Evolutionary conservation across 2,797 vertebrate genomes (phyloP).

Genomic region (Enteromius thamalakanensis): DNA sequence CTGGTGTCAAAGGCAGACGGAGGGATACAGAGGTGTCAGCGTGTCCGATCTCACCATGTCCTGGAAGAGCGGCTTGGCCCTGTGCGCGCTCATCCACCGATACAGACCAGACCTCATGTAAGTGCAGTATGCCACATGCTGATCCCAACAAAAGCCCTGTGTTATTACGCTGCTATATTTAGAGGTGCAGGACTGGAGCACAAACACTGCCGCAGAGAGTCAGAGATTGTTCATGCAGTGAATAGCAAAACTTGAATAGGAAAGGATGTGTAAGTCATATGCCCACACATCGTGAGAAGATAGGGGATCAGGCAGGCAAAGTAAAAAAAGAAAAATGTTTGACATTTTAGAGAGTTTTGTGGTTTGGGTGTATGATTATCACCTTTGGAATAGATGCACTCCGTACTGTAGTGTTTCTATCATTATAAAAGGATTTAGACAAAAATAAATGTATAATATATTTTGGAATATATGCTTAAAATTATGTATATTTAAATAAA

Average conservation of each 20-base stretch:
- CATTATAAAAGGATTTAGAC: background rate
- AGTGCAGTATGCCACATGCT: conserved; percentile 68
- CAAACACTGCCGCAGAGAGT: background rate
- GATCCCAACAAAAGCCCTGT: conserved; percentile 16
- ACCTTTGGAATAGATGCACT: background rate
- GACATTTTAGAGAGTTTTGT: background rate
- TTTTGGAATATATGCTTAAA: background rate
- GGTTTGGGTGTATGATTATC: background rate
- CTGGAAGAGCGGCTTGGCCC: conserved; percentile 96
- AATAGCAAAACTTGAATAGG: conserved; percentile 11
- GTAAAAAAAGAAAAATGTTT: background rate
- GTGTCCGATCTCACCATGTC: conserved; percentile 95
- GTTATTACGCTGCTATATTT: conserved; percentile 42
- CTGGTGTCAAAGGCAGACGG: conserved; percentile 98
- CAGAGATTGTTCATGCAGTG: background rate
- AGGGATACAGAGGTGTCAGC: conserved; percentile 89
- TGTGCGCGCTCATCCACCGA: conserved; percentile 94
- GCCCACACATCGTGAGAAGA: background rate
- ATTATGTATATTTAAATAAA: background rate
- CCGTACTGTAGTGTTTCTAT: background rate
- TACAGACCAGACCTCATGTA: conserved; percentile 97
- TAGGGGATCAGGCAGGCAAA: background rate
- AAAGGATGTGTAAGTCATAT: background rate
- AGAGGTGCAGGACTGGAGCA: conserved; percentile 7
- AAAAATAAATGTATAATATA: background rate